A percentile compares a stretch with the other conserved stretches of the same genome.
phyloP scores from a whole-genome alignment of 2,888 invertebrate species.

The Xanthia icteritia region DNA sequence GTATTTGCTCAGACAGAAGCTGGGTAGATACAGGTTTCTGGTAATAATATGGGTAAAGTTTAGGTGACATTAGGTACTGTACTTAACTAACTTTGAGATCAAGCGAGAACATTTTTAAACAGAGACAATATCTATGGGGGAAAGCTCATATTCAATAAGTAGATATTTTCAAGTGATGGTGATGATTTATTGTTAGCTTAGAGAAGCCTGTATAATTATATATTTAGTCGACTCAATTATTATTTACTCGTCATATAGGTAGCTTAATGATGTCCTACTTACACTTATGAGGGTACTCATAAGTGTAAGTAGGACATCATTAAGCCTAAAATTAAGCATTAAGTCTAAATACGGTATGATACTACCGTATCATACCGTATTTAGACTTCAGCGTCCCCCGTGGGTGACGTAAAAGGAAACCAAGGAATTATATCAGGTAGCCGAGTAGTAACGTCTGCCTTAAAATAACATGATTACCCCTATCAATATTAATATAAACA shows the following conservation, averaged over 20 bases:
- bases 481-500: not conserved
- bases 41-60: too few relatives aligned
- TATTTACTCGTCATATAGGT: constrained; percentile 2
- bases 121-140: too few relatives aligned
- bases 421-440: not conserved
- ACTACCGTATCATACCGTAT: constrained; percentile 3
- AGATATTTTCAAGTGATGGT: too few relatives aligned
- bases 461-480: not conserved
- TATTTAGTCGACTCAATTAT: not conserved
- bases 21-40: too few relatives aligned
- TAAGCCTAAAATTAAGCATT: too few relatives aligned
- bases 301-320: too few relatives aligned
- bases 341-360: too few relatives aligned
- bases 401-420: constrained; percentile 1
- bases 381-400: not conserved
- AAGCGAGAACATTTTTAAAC: too few relatives aligned
- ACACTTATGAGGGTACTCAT: constrained; percentile 1
- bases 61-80: too few relatives aligned
- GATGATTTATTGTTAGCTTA: too few relatives aligned
- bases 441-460: not conserved
- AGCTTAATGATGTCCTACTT: not conserved
- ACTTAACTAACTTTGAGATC: too few relatives aligned
- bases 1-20: not conserved
- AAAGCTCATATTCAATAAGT: too few relatives aligned
- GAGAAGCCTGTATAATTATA: not conserved